Conservation (phyloP, 2,888 invertebrate species). For the Chrysolina americana region DNA sequence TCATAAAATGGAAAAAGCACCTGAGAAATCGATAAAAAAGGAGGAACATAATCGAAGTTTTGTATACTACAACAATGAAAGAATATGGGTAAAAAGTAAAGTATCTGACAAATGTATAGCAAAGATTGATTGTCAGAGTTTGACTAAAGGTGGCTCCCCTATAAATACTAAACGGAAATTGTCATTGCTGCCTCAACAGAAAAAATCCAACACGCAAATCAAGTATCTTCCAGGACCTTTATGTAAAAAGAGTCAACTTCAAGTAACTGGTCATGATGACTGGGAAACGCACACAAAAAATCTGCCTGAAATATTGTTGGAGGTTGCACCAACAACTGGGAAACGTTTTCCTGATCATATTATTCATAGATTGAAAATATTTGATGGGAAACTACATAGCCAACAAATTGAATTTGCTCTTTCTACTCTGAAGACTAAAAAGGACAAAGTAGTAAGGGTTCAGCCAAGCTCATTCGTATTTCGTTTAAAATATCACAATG, state of each 20-base stretch:
- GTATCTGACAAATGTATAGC: slow-evolving; percentile 47
- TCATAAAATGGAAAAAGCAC: not conserved
- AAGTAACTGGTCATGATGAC: slow-evolving; percentile 67
- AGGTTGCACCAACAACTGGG: slow-evolving; percentile 71
- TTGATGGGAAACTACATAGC: slow-evolving; percentile 68
- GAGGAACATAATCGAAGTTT: slow-evolving; percentile 46
- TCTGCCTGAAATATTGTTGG: slow-evolving; percentile 72
- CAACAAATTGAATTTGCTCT: slow-evolving; percentile 74
- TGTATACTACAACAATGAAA: slow-evolving; percentile 54
- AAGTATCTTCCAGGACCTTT: slow-evolving; percentile 75
- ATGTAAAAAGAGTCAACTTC: slow-evolving; percentile 70
- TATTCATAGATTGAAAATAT: slow-evolving; percentile 67
- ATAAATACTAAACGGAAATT: slow-evolving; percentile 55
- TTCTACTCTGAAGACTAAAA: slow-evolving; percentile 69
- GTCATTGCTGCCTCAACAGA: slow-evolving; percentile 67
- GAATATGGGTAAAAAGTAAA: slow-evolving; percentile 54
- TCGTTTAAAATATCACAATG: slow-evolving; percentile 73
- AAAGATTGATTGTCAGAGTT: slow-evolving; percentile 64
- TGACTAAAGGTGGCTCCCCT: slow-evolving; percentile 58
- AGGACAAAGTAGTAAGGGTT: not conserved
- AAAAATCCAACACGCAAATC: slow-evolving; percentile 58
- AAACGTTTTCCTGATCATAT: slow-evolving; percentile 70
- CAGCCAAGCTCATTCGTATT: slow-evolving; percentile 70
- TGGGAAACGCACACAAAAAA: slow-evolving; percentile 70
- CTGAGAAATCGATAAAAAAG: slow-evolving; percentile 17